These are phyloP conservation scores for Holcopasites calliopsidis DNA, from an alignment of 1,140 invertebrate species.

Conservation along the genomic window DNA sequence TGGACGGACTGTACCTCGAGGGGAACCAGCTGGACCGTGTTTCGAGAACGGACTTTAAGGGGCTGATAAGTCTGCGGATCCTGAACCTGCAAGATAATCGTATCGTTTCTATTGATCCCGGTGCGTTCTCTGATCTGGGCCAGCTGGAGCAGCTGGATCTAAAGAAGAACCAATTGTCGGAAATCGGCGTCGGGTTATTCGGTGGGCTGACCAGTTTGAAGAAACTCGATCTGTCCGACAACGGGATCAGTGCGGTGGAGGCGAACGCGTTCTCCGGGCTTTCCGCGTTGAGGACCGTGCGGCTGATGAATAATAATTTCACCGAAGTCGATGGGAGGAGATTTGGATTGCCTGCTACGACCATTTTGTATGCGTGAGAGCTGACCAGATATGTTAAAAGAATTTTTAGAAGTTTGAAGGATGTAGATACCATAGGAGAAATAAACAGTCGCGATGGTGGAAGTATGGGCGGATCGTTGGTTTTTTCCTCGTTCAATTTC, in stretches of 20 bases:
- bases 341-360: neutral
- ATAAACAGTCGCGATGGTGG: neutral
- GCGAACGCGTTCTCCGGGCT: constrained; percentile 8
- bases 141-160: constrained; percentile 30
- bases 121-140: constrained; percentile 21
- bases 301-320: neutral
- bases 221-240: constrained; percentile 17
- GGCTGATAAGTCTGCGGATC: constrained; percentile 26
- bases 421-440: neutral
- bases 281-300: neutral
- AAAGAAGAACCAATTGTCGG: constrained; percentile 22
- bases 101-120: constrained; percentile 31
- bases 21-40: constrained; percentile 37
- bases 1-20: constrained; percentile 46
- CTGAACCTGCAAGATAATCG: constrained; percentile 37
- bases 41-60: constrained; percentile 14
- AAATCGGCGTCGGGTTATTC: constrained; percentile 3
- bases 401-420: neutral
- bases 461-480: neutral
- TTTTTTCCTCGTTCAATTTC: too few relatives aligned
- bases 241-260: constrained; percentile 25
- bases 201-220: constrained; percentile 18
- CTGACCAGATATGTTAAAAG: too few relatives aligned
- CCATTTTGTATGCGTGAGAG: neutral
- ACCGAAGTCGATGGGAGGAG: neutral